Evolutionary conservation across 37 sponge, comb jelly and placozoan genomes (phyloP).

Genomic region (Diacarnus erythraeanus): DNA sequence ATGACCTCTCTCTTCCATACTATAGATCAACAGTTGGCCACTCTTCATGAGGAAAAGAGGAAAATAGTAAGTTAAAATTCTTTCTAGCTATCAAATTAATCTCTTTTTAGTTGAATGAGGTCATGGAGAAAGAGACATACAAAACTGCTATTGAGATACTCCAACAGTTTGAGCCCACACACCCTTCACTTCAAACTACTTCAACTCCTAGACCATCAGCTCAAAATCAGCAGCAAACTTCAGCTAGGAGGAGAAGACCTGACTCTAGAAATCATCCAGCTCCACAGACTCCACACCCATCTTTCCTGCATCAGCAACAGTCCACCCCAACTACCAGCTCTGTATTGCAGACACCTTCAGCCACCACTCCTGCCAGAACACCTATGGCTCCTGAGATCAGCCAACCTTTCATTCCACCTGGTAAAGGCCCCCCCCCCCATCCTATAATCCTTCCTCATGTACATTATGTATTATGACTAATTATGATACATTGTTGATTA

Average conservation of each 20-base stretch:
- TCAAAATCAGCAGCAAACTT: neutral
- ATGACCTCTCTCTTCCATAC: no score
- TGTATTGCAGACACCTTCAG: neutral
- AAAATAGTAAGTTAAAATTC: neutral
- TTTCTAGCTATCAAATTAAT: neutral
- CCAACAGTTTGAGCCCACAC: constrained; percentile 46
- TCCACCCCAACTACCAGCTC: neutral
- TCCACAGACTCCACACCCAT: neutral
- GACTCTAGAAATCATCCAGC: neutral
- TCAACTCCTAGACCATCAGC: neutral
- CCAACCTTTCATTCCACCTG: constrained; percentile 5
- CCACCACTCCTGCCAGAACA: neutral
- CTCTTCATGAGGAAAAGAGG: constrained; percentile 19
- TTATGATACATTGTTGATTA: neutral
- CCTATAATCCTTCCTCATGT: neutral
- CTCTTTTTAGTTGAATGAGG: constrained; percentile 44
- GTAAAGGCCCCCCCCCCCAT: neutral
- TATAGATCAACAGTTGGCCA: constrained; percentile 31
- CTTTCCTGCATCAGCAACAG: neutral
- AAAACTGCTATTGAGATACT: constrained; percentile 39
- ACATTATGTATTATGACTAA: neutral
- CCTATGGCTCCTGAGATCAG: neutral
- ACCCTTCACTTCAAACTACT: constrained; percentile 20
- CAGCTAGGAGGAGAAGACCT: neutral
- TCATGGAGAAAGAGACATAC: constrained; percentile 71